phyloP scores from a whole-genome alignment of 1,140 invertebrate genomes.

The Caenorhabditis briggsae region DNA sequence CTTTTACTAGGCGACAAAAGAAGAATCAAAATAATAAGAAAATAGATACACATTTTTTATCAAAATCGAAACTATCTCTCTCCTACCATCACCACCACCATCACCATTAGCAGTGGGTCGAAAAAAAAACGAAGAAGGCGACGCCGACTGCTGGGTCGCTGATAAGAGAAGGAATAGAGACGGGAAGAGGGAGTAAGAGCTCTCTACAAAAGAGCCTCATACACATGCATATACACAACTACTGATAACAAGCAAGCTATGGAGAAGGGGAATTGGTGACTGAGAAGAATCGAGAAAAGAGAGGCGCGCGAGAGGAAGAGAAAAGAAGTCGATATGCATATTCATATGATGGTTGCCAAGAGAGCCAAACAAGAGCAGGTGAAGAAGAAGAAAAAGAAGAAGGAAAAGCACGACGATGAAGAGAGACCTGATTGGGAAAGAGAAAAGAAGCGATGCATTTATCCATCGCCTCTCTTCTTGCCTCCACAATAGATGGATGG shows the following conservation, averaged over 20 bases:
- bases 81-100: slow-evolving; percentile 36
- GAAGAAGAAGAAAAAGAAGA: neutral
- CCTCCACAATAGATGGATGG: slow-evolving; percentile 38
- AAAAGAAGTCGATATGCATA: slow-evolving; percentile 47
- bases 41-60: neutral
- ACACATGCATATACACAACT: slow-evolving; percentile 48
- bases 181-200: slow-evolving; percentile 23
- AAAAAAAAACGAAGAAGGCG: slow-evolving; percentile 42
- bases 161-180: slow-evolving; percentile 46
- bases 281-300: neutral
- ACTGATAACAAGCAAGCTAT: slow-evolving; percentile 47
- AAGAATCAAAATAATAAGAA: neutral
- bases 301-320: slow-evolving; percentile 23
- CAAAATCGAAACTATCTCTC: neutral
- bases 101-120: neutral
- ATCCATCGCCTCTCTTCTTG: slow-evolving; percentile 11
- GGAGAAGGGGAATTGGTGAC: slow-evolving; percentile 31
- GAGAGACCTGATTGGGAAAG: slow-evolving; percentile 53
- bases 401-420: slow-evolving; percentile 16
- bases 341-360: slow-evolving; percentile 55
- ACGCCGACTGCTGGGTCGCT: slow-evolving; percentile 44
- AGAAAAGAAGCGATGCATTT: slow-evolving; percentile 35
- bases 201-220: slow-evolving; percentile 50
- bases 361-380: slow-evolving; percentile 12
- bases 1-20: neutral